Evolutionary conservation across 2,113 vertebrate species (phyloP), one percentile per base, ranked within the genome.

Genomic region (Oryzias melastigma): DNA sequence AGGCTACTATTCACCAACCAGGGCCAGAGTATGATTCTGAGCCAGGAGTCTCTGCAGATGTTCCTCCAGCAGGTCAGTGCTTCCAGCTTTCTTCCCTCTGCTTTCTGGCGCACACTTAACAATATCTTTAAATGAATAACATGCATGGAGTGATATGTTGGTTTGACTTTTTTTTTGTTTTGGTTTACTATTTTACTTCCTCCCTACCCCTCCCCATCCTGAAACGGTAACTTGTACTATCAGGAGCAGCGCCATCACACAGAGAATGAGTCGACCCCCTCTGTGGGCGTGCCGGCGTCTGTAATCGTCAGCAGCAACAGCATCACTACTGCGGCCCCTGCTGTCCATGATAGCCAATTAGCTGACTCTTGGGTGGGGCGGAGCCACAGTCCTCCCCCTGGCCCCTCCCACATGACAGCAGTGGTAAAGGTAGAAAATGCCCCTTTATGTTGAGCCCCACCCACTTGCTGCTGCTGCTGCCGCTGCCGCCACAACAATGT

Each of bases 21-120:
- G 10, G 66, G 93, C 2, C 40, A 93, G 6, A 89, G 93, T 18
- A 89, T 94, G 63, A 91, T 95, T 82, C 81, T 98, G 68, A 94
- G 90, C 87, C 95, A 95, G 80, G 95, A 98, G 62, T 92, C 95
- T 68, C 90, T 96, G 68, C 95, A 96, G 80, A 94, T 98, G 94
- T 96, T 98, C 86, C 91, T 98, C 44, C 95, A 97, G 66, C 96
- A 98, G 96, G 95, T 93, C 89, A 90, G 89, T 85, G 46, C 27
- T 58, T 22, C 17, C 16, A 19, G 40, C 8, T 45, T 62, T 29
- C 48, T 53, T 15, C 4, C 8, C 27, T 71, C 66, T 62, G 19
- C 41, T 71, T 57, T 29, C 19, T 63, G 77, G 19, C 79, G 63
- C 48, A 77, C 58, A 51, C 58, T 85, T 84, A 81, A 83, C 70